These are phyloP conservation scores for Drosophila sordidula DNA, from an alignment of 2,888 invertebrate genomes.

Conservation along the genomic window DNA sequence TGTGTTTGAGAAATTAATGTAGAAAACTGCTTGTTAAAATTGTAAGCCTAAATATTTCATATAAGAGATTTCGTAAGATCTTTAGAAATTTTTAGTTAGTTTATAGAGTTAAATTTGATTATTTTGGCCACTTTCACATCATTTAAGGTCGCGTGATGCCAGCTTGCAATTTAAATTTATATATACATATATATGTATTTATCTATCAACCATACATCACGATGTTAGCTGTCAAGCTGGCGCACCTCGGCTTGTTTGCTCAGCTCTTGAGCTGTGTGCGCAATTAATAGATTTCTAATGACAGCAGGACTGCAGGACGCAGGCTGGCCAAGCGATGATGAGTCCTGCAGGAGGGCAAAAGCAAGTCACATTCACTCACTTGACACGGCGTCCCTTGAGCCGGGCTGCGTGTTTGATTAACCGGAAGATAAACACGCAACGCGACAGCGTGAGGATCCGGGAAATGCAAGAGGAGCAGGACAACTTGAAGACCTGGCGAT, in stretches of 20 bases:
- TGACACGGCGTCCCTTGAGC: slow-evolving; percentile 57
- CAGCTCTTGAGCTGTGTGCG: slow-evolving; percentile 68
- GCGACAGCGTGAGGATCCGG: slow-evolving; percentile 30
- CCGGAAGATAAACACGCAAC: slow-evolving; percentile 81
- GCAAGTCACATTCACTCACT: slow-evolving; percentile 45
- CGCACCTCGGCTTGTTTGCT: slow-evolving; percentile 48
- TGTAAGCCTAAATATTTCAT: no score
- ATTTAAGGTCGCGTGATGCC: not conserved
- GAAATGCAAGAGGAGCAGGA: slow-evolving; percentile 30
- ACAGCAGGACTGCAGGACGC: slow-evolving; percentile 37
- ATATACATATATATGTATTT: not conserved
- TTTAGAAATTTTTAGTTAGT: no score
- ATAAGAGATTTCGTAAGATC: no score
- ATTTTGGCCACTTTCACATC: no score
- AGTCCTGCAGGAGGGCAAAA: slow-evolving; percentile 1
- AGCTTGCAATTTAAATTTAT: not conserved
- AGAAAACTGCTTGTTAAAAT: no score
- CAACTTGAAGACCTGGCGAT: not conserved
- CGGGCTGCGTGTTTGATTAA: slow-evolving; percentile 79
- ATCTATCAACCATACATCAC: not conserved
- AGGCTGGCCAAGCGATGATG: slow-evolving; percentile 1
- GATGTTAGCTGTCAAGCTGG: slow-evolving; percentile 3
- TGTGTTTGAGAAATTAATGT: no score
- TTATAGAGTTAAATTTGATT: no score
- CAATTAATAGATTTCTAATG: slow-evolving; percentile 83